Percentiles rank a stretch among this genome's conserved stretches.
These are phyloP conservation scores for Peromyscus maniculatus DNA, from an alignment of 2,113 vertebrate genomes.

Conservation along the genomic window DNA sequence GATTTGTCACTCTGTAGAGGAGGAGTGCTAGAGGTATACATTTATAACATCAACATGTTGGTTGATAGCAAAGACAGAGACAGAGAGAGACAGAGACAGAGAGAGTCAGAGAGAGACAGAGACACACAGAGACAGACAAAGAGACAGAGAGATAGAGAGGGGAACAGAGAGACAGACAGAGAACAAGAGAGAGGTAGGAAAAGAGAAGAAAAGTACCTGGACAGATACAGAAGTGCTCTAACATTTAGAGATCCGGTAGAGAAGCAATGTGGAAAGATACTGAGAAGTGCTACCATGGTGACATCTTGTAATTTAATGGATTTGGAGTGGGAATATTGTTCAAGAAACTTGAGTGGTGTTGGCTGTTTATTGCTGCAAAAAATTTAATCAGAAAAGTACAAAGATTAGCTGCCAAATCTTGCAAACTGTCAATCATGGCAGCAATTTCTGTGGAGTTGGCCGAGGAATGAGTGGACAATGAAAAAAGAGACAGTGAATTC, in stretches of 20 bases:
- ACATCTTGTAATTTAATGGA: neutral
- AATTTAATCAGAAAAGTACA: neutral
- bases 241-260: neutral
- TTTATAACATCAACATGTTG: neutral
- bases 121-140: neutral
- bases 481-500: neutral
- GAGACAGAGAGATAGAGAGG: neutral
- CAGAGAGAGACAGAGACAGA: neutral
- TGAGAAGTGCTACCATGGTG: neutral
- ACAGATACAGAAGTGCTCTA: neutral
- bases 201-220: neutral
- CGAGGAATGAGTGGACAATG: conserved; percentile 35
- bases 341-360: neutral
- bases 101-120: neutral
- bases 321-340: neutral
- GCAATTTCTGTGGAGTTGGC: neutral
- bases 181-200: neutral
- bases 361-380: neutral
- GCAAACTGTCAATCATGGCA: neutral
- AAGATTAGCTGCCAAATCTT: neutral
- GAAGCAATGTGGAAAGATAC: neutral
- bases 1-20: neutral
- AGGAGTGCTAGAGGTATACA: neutral
- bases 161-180: neutral
- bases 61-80: neutral